These are phyloP conservation scores for Cynopterus brachyotis DNA, from an alignment of 2,113 vertebrate species.

Conservation along the genomic window DNA sequence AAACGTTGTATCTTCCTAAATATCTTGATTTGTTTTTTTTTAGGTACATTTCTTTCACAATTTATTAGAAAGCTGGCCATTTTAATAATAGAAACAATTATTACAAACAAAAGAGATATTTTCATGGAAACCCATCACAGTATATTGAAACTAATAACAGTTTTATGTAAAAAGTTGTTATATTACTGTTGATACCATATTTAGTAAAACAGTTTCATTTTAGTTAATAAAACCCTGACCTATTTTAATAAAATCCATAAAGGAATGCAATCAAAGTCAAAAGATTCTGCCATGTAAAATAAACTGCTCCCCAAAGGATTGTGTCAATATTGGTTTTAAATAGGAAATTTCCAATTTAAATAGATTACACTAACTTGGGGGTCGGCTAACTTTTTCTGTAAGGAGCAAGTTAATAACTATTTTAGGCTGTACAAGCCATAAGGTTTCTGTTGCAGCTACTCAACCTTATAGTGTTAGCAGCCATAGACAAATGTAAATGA, in stretches of 20 bases:
- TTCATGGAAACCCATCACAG: neutral
- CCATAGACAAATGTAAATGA: neutral
- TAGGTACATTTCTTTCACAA: neutral
- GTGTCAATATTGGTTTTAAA: neutral
- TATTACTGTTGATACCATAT: neutral
- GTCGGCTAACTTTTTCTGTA: neutral
- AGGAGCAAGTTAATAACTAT: neutral
- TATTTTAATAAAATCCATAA: neutral
- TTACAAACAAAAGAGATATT: too few species aligned
- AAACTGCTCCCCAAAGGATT: neutral
- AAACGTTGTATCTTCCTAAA: neutral
- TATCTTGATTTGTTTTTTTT: neutral
- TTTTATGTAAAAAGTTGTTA: neutral
- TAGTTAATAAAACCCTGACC: neutral
- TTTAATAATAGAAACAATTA: neutral
- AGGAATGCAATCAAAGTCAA: neutral
- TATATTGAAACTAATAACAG: neutral
- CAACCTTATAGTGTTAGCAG: neutral
- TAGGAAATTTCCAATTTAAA: neutral
- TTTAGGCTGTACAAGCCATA: neutral
- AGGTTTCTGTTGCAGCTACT: neutral
- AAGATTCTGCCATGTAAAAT: neutral
- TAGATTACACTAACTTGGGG: neutral
- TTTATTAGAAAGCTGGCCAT: neutral
- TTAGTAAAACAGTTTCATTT: neutral